Evolutionary conservation across 2,888 invertebrate species (phyloP).

Genomic region (Ceraclea dissimilis): DNA sequence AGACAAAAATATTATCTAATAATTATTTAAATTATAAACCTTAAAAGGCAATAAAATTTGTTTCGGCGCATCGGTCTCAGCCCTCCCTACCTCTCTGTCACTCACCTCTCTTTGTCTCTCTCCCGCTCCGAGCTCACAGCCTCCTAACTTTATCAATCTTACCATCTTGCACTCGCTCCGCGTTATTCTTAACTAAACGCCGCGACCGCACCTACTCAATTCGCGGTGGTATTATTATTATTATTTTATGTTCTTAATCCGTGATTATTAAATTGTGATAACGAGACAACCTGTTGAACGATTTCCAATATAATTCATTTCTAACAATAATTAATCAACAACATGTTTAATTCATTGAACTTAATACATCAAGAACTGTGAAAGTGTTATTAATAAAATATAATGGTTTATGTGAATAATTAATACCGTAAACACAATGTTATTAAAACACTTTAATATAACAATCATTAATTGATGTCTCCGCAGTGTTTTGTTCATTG

Average conservation of each 20-base stretch:
- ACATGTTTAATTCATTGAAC: too few relatives aligned
- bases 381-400: not conserved
- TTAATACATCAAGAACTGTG: too few relatives aligned
- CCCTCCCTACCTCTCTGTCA: conserved; percentile 4
- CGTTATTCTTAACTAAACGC: conserved; percentile 5
- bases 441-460: too few relatives aligned
- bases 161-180: conserved; percentile 13
- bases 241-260: too few relatives aligned
- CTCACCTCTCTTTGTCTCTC: not conserved
- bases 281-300: not conserved
- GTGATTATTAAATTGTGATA: not conserved
- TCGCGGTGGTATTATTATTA: not conserved
- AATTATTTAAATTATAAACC: not conserved
- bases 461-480: too few relatives aligned
- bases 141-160: conserved; percentile 2
- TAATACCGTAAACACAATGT: too few relatives aligned
- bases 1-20: not conserved
- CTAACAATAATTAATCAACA: not conserved
- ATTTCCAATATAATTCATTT: not conserved
- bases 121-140: not conserved
- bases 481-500: too few relatives aligned
- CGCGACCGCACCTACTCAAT: conserved; percentile 1
- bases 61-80: conserved; percentile 11
- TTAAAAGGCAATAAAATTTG: not conserved
- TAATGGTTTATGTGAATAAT: too few relatives aligned